A percentile compares a stretch with the other conserved stretches of the same genome.
Conservation (phyloP, 1,140 invertebrate genomes). For the Drosophila subobscura region DNA sequence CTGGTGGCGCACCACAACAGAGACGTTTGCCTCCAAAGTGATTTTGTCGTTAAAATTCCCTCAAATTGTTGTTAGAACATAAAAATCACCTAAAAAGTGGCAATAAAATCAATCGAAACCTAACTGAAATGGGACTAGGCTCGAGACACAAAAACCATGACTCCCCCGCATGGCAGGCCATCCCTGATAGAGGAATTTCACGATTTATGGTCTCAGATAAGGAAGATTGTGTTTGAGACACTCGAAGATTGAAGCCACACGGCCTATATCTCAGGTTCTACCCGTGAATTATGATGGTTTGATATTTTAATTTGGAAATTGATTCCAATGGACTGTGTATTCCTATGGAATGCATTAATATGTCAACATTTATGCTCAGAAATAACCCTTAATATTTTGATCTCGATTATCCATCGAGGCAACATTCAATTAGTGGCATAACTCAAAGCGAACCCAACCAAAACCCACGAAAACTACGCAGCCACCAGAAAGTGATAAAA, state of each 20-base stretch:
- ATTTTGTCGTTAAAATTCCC: conserved; percentile 55
- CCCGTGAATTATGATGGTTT: too few species aligned
- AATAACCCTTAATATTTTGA: too few species aligned
- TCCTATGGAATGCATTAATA: too few species aligned
- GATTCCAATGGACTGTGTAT: too few species aligned
- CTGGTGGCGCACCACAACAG: conserved; percentile 29
- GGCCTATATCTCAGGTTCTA: too few species aligned
- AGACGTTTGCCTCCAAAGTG: conserved; percentile 42
- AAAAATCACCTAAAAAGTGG: conserved; percentile 79
- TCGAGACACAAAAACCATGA: too few species aligned
- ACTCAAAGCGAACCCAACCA: not conserved
- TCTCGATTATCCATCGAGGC: not conserved
- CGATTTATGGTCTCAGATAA: too few species aligned
- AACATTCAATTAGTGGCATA: conserved; percentile 23
- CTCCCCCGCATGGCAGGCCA: conserved; percentile 20
- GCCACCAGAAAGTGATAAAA: conserved; percentile 13
- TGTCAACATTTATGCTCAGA: too few species aligned
- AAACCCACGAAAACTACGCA: not conserved
- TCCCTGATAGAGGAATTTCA: not conserved
- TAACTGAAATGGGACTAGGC: conserved; percentile 32
- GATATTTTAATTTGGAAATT: too few species aligned
- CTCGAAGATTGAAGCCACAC: too few species aligned
- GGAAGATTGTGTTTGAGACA: too few species aligned
- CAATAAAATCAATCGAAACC: conserved; percentile 70
- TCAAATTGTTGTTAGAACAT: conserved; percentile 79